phyloP scores from a whole-genome alignment of 2,888 invertebrate genomes.

The Ichneumon xanthorius region DNA sequence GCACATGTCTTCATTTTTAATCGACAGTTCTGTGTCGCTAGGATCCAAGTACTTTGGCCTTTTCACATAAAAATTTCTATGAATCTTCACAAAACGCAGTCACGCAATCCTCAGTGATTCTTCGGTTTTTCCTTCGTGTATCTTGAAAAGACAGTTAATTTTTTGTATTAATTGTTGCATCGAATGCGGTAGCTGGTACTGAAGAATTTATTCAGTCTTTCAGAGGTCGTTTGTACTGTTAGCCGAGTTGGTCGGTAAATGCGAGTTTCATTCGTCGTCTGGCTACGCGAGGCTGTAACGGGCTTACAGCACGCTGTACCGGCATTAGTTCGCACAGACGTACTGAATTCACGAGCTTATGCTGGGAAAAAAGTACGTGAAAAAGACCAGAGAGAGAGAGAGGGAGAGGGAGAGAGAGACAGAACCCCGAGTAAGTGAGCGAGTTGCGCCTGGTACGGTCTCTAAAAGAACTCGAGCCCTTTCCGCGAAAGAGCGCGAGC shows the following conservation, averaged over 20 bases:
- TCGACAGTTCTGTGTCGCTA: too few species aligned
- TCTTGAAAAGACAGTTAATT: not conserved
- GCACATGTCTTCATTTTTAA: too few species aligned
- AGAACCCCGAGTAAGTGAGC: conserved; percentile 26
- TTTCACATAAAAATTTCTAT: not conserved
- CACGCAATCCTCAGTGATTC: not conserved
- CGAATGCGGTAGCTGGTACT: not conserved
- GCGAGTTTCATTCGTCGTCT: conserved; percentile 61
- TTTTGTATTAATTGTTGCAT: conserved; percentile 10
- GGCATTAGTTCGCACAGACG: conserved; percentile 52
- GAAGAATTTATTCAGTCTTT: conserved; percentile 48
- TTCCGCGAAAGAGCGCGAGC: conserved; percentile 58
- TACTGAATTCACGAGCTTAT: conserved; percentile 49
- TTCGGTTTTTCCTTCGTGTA: not conserved
- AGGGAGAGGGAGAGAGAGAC: conserved; percentile 3
- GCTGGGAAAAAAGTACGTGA: conserved; percentile 27
- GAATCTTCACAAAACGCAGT: not conserved
- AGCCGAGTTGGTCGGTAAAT: conserved; percentile 4
- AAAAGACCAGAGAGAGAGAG: conserved; percentile 17
- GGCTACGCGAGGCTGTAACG: conserved; percentile 28
- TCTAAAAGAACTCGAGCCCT: conserved; percentile 59
- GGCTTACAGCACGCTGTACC: conserved; percentile 4
- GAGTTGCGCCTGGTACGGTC: conserved; percentile 44
- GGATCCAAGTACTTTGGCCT: too few species aligned
- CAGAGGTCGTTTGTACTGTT: conserved; percentile 22